Evolutionary conservation across 2,113 vertebrate species (phyloP), one percentile per base, ranked within the genome.

Genomic region (Eudyptes chrysolophus): DNA sequence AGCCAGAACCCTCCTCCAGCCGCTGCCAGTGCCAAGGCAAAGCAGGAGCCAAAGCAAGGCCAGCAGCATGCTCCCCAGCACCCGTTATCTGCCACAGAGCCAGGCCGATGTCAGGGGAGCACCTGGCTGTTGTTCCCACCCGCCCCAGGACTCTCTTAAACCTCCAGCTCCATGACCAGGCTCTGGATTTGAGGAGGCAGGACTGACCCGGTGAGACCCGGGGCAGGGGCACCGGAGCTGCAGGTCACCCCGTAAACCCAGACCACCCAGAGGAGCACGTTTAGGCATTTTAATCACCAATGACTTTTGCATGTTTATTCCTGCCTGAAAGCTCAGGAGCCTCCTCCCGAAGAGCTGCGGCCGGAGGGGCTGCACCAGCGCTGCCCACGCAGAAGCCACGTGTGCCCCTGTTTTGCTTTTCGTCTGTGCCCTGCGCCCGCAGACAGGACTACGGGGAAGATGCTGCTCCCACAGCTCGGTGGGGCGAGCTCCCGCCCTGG

Each of bases 1-100:
- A 65, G 77, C 81, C 94, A 84, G n/a, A 85, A 90, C 85, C 78
- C 66, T 87, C 75, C 79, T 79, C 29, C 85, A 76, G 84, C 74
- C 15, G 1, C 49, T 24, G 84, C 65, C 21, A 1, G 27, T n/a
- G 58, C 84, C 84, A 84, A 87, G 55, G 87, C 25, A 27, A 46
- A 92, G 70, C 38, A 10, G 60, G 54, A 96, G 72, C 76, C 80
- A 74, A 66, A 51, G 66, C 60, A 40, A 61, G 78, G 88, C 77
- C 58, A 44, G 54, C 51, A 54, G 51, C 54, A 30, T 5, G 8
- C 21, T 19, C 26, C 55, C 72, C 89, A n/a, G 51, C 25, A 13
- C 51, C 34, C 22, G 1, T 7, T 20, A 22, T 7, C 52, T 36
- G 58, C 74, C 2, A 1, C 89, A 83, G 69, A 87, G 68, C 71